phyloP scores from a whole-genome alignment of 2,797 vertebrate genomes.

The Orestias chungarensis region DNA sequence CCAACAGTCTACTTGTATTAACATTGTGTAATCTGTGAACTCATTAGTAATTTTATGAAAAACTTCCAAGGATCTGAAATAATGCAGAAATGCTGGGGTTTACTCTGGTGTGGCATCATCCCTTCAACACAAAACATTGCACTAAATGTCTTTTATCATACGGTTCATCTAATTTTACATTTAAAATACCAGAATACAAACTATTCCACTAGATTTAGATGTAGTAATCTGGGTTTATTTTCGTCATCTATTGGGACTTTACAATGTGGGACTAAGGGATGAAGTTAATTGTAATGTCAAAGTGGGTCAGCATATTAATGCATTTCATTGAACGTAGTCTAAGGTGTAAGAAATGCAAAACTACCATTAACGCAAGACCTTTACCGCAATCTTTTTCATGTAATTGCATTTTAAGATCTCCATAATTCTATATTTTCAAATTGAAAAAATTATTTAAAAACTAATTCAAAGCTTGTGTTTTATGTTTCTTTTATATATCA shows the following conservation, averaged over 20 bases:
- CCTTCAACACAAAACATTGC: not conserved
- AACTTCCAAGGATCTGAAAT: not conserved
- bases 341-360: too few species aligned
- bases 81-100: not conserved
- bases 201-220: not conserved
- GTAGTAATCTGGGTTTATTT: not conserved
- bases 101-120: not conserved
- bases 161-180: not conserved
- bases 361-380: too few species aligned
- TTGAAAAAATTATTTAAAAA: too few species aligned
- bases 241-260: not conserved
- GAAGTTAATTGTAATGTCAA: not conserved
- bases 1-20: not conserved
- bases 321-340: not conserved
- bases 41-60: not conserved
- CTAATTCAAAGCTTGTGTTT: not conserved
- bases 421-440: not conserved
- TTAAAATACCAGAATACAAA: not conserved
- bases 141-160: not conserved
- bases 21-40: not conserved
- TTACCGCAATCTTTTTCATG: not conserved
- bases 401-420: not conserved
- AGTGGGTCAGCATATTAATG: not conserved
- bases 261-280: conserved; percentile 9
- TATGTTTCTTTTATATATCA: too few species aligned